Evolutionary conservation across 2,888 invertebrate genomes (phyloP), one percentile per base, ranked within the genome.

Genomic region (Galerucella calmariensis): DNA sequence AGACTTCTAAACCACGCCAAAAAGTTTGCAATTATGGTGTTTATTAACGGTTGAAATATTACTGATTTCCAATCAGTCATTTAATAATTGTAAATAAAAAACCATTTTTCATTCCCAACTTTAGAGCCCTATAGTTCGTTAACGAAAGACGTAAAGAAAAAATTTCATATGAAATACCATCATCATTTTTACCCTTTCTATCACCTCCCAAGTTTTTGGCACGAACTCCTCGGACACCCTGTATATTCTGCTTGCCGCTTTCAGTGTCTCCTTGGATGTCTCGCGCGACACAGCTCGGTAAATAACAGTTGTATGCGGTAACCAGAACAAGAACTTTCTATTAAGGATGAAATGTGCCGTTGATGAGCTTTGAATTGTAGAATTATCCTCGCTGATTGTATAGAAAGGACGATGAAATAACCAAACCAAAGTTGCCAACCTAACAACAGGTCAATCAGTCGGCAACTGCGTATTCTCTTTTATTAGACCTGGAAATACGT

Each of bases 311-410:
- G 72, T 75, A 77, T 75, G 80, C 80, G 79, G 79, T 79, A 73
- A 78, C 78, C 80, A 81, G 86, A 86, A 86, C 86, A 86, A 86
- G 86, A 84, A 83, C 83, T 79, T 81, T 82, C 85, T 85, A 86
- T 86, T 85, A 86, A 85, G 85, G 85, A 85, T 86, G 85, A 86
- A 87, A 86, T 84, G 85, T 86, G 86, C 84, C 84, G 84, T 84
- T 87, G 87, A 87, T 87, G 86, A 87, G 85, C 84, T 84, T 83
- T 87, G 87, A 87, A 87, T 87, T 85, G 87, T 85, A 82, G 84
- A 87, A 87, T 87, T 87, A 87, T 86, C 86, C 83, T 84, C 82
- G 82, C 84, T 86, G 86, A 86, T 85, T 85, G 84, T 85, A 84
- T 83, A 82, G 81, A 79, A 77, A 79, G 81, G 78, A 74, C 78